Evolutionary conservation across 2,797 vertebrate species (phyloP), one percentile per base, ranked within the genome.

Genomic region (Alca torda): DNA sequence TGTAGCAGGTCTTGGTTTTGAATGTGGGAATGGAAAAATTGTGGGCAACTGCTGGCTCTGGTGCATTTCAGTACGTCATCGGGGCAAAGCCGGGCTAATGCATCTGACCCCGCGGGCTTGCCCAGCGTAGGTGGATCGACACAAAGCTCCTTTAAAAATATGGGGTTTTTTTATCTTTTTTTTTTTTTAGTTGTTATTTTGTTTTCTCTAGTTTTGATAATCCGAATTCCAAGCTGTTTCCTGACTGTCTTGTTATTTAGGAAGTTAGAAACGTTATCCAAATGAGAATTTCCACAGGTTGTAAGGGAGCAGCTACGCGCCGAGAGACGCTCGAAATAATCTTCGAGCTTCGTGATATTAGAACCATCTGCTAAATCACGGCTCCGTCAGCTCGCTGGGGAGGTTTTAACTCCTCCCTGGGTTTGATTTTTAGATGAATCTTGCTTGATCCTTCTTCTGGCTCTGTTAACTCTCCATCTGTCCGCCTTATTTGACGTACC

Each of bases 311-410:
- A 92, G 91, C 82, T 10, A 16, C 28, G 6, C 70, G 3, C 87
- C 33, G 45, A 80, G 93, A 92, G 15, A 16, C 0, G 63, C 92
- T 76, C 0, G 16, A 84, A 96, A 92, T 90, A 72, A 83, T 89
- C 95, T 72, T 43, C 3, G 39, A 83, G 94, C 91, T 95, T 37
- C 48, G 9, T 79, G 93, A 23, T 87, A 59, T 46, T 51, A 67
- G 93, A 89, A 31, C 94, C 96, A 94, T 97, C 95, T 96, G 93
- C 89, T 92, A 43, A 69, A 78, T 76, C 89, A 26, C 10, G 4
- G 92, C 82, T 81, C 94, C 0, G 1, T 48, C 95, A 82, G 69
- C 88, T 89, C 86, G 74, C 88, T 3, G 75, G 77, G 75, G 92
- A 80, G 68, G 69, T 8, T 13, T 87, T 80, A 64, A 67, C 87